phyloP scores from a whole-genome alignment of 2,888 invertebrate species.

The Nemotelus nigrinus region DNA sequence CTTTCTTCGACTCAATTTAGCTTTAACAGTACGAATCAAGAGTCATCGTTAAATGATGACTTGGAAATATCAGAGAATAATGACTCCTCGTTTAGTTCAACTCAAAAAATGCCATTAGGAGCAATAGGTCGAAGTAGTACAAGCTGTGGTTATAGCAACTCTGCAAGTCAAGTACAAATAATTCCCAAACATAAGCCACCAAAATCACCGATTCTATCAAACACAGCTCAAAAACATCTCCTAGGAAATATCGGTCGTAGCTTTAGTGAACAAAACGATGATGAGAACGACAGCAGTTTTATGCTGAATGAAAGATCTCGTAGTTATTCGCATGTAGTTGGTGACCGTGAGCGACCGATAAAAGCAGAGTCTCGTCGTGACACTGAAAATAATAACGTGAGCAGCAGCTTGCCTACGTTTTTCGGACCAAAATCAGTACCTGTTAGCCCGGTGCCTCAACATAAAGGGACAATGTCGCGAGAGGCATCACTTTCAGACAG shows the following conservation, averaged over 20 bases:
- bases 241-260: slow-evolving; percentile 52
- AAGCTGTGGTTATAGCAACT: slow-evolving; percentile 12
- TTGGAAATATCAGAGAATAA: slow-evolving; percentile 26
- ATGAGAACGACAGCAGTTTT: slow-evolving; percentile 44
- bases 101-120: slow-evolving; percentile 33
- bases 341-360: slow-evolving; percentile 19
- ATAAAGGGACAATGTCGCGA: slow-evolving; percentile 30
- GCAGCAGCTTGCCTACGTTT: slow-evolving; percentile 48
- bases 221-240: slow-evolving; percentile 9
- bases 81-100: slow-evolving; percentile 18
- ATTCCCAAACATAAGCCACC: neutral
- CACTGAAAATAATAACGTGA: slow-evolving; percentile 42
- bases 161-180: slow-evolving; percentile 10
- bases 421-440: slow-evolving; percentile 47
- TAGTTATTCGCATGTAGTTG: slow-evolving; percentile 48
- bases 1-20: slow-evolving; percentile 18
- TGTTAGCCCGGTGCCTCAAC: slow-evolving; percentile 42
- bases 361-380: neutral
- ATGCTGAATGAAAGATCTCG: slow-evolving; percentile 48
- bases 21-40: slow-evolving; percentile 12
- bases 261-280: slow-evolving; percentile 52
- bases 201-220: slow-evolving; percentile 5
- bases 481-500: slow-evolving; percentile 48
- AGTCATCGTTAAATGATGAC: slow-evolving; percentile 9
- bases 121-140: slow-evolving; percentile 47